Conservation (phyloP, 2,888 invertebrate genomes). For the Phrixothrix hirtus region DNA sequence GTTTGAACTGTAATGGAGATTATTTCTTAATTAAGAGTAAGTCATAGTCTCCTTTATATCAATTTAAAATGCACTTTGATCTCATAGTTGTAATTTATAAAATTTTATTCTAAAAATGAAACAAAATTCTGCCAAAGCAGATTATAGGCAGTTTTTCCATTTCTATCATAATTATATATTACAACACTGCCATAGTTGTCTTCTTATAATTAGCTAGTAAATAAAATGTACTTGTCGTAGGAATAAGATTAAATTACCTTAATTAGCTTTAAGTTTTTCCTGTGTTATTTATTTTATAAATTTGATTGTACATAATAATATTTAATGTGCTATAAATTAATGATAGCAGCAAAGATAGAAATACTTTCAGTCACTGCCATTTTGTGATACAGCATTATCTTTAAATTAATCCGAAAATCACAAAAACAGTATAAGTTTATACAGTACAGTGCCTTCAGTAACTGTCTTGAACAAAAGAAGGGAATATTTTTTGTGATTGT, state of each 20-base stretch:
- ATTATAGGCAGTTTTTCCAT: constrained; percentile 11
- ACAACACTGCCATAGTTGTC: constrained; percentile 18
- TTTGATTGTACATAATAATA: constrained; percentile 27
- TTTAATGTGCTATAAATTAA: constrained; percentile 18
- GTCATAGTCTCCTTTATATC: constrained; percentile 6
- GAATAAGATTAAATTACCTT: constrained; percentile 9
- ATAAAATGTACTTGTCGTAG: constrained; percentile 19
- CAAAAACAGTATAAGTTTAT: constrained; percentile 26
- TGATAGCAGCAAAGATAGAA: constrained; percentile 25
- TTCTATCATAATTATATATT: constrained; percentile 5
- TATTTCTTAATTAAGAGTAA: constrained; percentile 7
- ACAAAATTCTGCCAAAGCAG: constrained; percentile 6
- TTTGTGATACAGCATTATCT: constrained; percentile 48
- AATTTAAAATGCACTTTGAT: constrained; percentile 42
- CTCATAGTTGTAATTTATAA: constrained; percentile 44
- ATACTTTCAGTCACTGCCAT: constrained; percentile 44
- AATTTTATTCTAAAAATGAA: constrained; percentile 33
- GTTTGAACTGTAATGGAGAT: too few relatives aligned
- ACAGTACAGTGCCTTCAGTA: constrained; percentile 32
- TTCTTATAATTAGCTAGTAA: neutral
- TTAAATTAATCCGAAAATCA: constrained; percentile 23
- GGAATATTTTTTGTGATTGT: constrained; percentile 28
- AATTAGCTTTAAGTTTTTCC: constrained; percentile 9
- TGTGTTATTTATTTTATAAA: constrained; percentile 30
- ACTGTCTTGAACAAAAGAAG: constrained; percentile 29